Base-by-base conservation (phyloP, 1,140 invertebrate species). In the Drosophila sechellia region DNA sequence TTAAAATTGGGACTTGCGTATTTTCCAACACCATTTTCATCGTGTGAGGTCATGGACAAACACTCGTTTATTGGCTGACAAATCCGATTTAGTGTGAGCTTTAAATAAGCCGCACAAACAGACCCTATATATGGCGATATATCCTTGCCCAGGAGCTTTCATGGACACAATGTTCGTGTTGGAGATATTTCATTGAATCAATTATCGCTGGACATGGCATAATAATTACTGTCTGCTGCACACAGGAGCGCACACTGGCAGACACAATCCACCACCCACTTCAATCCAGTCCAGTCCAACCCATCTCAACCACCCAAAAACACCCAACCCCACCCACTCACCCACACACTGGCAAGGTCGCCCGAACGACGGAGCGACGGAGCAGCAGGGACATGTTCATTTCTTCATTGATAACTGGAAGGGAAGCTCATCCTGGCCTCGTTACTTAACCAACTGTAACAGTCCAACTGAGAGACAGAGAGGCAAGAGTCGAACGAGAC, bases 151-250 rank as follows among this genome's bases (percentile, higher is more conserved):
- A 71, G 27, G 34, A 69, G 46, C 48, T 45, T 50, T 39, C 17
- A 15, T 27, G 55, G 46, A 39, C 66, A 72, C 64, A 66, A 50
- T 48, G 65, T 20, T 15, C 48, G 46, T 37, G 65, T 77, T 65
- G 55, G 40, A 69, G 70, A 73, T 73, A 83, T 87, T 90, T 87
- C 73, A 87, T 90, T 90, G 87, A 90, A 90, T 90, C 87, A 90
- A 90, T 90, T 90, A 87, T 78, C 87, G 74, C 71, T 90, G 87
- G 79, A 83, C 83, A 90, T 90, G 81, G 81, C 74, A 90, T 84
- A 78, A 90, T 90, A 90, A 90, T 90, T 87, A 90, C 87, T 87
- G 87, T 90, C 87, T 87, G 63, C 71, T 71, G 63, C 55, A 56
- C 74, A 43, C 37, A 66, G 57, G 13, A 64, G 53, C 37, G 34